Evolutionary conservation across 1,140 invertebrate genomes (phyloP), one percentile per base, ranked within the genome.

Genomic region (Panagrolaimus sp.): DNA sequence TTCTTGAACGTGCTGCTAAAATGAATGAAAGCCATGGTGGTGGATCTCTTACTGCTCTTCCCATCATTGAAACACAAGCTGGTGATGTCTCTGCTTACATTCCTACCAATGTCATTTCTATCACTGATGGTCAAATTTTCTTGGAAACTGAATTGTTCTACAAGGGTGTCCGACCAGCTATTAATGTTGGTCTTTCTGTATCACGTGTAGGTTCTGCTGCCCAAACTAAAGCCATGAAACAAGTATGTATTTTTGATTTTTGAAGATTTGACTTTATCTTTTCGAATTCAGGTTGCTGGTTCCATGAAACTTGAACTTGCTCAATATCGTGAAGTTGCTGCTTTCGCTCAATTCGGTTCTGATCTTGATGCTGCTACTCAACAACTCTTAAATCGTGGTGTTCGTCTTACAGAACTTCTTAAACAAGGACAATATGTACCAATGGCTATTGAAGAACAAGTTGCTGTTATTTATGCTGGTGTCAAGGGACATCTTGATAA

Each of bases 11-110:
- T 89, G 96, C 96, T 71, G 96, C 96, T 75, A 99, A 99, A 86
- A 98, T 99, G 95, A 96, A 91, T 77, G 92, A 96, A 78, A 89
- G 89, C 68, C 73, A 78, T 43, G 93, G 93, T 72, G 96, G 96
- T 85, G 96, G 96, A 76, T 98, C 96, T 21, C 88, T 99, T 66
- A 99, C 96, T 79, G 96, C 96, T 78, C 87, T 99, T 75, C 96
- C 96, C 43, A 91, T 98, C 78, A 98, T 98, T 86, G 96, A 98
- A 86, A 98, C 95, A 65, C 89, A 88, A 77, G 96, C 96, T 85
- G 96, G 96, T 88, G 96, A 99, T 87, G 96, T 99, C 85, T 99
- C 96, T 63, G 96, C 96, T 73, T 99, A 99, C 90, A 99, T 99
- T 89, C 96, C 96, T 83, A 99, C 96, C 86, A 99, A 99, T 85